Conservation (phyloP, 2,797 vertebrate genomes). For the Rhodeus uyekii region DNA sequence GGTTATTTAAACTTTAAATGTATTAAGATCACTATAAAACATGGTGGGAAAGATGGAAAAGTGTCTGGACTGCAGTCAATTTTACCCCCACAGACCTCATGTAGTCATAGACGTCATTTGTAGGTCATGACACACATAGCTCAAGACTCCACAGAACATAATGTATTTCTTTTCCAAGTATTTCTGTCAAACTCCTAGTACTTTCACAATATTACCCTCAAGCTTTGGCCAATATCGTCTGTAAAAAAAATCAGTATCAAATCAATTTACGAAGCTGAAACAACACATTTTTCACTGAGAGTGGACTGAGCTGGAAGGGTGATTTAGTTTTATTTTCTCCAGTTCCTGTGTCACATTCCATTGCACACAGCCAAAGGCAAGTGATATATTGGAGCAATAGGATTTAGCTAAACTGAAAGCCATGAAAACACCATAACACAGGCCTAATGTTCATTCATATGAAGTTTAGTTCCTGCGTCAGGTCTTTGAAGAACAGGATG, state of each 20-base stretch:
- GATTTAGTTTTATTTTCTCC: conserved; percentile 51
- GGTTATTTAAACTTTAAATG: not conserved
- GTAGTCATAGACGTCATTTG: not conserved
- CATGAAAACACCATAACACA: conserved; percentile 34
- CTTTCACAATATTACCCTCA: conserved; percentile 2
- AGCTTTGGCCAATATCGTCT: conserved; percentile 1
- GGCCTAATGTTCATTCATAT: conserved; percentile 20
- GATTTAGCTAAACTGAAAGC: conserved; percentile 45
- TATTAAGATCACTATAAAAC: not conserved
- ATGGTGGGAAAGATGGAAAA: not conserved
- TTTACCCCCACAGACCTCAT: not conserved
- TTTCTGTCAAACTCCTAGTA: conserved; percentile 24
- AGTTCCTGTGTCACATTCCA: conserved; percentile 56
- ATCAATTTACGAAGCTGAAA: conserved; percentile 47
- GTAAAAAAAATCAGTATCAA: conserved; percentile 28
- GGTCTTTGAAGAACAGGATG: not conserved
- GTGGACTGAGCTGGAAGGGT: conserved; percentile 17
- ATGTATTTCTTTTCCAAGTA: conserved; percentile 36
- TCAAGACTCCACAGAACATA: not conserved
- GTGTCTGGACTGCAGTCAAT: not conserved
- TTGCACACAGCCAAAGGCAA: conserved; percentile 40
- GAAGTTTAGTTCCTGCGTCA: conserved; percentile 31
- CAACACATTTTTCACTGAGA: conserved; percentile 50
- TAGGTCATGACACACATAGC: not conserved
- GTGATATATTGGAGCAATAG: conserved; percentile 50